Percentiles rank a stretch among this genome's conserved stretches.
These are phyloP conservation scores for Pristionchus mayeri DNA, from an alignment of 2,888 invertebrate genomes.

Conservation along the genomic window DNA sequence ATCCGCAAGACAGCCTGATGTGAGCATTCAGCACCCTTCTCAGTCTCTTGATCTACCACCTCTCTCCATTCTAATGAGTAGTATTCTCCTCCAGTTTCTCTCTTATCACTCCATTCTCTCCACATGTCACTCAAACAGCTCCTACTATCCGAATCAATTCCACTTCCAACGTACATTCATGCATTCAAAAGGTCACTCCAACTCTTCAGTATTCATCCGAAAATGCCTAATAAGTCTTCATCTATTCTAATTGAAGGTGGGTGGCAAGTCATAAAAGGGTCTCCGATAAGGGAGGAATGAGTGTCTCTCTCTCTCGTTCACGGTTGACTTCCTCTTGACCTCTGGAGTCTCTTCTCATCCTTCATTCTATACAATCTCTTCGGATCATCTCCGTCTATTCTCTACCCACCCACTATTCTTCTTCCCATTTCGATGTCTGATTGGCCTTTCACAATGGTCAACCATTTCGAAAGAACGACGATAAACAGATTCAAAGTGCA, in stretches of 20 bases:
- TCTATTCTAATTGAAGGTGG: slow-evolving; percentile 12
- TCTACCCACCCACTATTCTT: no score
- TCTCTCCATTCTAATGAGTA: background rate
- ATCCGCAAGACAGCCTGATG: slow-evolving; percentile 70
- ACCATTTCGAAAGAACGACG: background rate
- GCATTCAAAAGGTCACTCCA: background rate
- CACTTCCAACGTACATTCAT: background rate
- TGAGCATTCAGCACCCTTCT: no score
- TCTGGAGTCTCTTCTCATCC: background rate
- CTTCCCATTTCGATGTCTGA: background rate
- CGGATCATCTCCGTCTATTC: background rate
- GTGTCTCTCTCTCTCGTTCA: slow-evolving; percentile 7
- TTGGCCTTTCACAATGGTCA: background rate
- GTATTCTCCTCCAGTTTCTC: background rate
- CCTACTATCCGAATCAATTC: slow-evolving; percentile 15
- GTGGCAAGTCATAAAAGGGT: slow-evolving; percentile 34
- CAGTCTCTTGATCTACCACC: background rate
- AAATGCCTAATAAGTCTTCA: background rate
- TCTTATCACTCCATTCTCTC: slow-evolving; percentile 23
- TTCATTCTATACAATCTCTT: background rate
- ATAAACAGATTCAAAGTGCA: no score
- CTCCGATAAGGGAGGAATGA: background rate
- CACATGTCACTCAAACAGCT: slow-evolving; percentile 16
- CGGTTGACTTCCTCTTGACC: slow-evolving; percentile 33
- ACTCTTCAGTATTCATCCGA: background rate